Evolutionary conservation across 2,888 invertebrate species (phyloP).

Genomic region (Cheilosia urbana): DNA sequence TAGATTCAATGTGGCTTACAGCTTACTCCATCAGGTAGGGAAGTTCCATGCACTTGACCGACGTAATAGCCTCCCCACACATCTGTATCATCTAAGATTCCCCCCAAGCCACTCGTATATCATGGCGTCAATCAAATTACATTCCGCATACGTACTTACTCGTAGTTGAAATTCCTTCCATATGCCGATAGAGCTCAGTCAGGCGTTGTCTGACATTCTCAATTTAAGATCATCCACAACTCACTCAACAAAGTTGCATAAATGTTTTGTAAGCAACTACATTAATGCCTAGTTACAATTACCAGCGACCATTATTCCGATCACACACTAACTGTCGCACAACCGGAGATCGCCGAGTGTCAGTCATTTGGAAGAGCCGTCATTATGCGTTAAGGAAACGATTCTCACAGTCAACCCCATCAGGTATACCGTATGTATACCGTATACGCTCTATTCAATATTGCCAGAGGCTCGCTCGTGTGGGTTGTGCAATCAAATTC

Average conservation of each 20-base stretch:
- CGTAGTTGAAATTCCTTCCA: background rate
- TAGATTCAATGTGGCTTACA: no score
- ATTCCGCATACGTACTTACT: background rate
- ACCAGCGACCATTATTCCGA: background rate
- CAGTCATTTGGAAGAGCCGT: conserved; percentile 26
- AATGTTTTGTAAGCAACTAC: background rate
- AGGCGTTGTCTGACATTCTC: conserved; percentile 1
- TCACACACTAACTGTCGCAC: conserved; percentile 7
- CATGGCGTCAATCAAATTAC: background rate
- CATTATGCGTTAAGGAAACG: conserved; percentile 45
- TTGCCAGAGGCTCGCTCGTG: background rate
- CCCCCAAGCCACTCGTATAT: background rate
- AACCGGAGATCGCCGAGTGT: conserved; percentile 5
- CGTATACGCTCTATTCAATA: background rate
- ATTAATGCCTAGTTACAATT: background rate
- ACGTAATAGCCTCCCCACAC: no score
- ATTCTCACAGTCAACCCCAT: background rate
- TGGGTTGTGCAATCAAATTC: conserved; percentile 24
- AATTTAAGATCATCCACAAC: background rate
- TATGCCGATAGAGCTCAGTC: background rate
- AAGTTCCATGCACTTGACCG: no score
- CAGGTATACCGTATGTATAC: no score
- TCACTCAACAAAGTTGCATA: conserved; percentile 8
- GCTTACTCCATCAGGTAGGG: no score
- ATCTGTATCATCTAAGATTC: background rate